Evolutionary conservation across 2,797 vertebrate genomes (phyloP), one percentile per base, ranked within the genome.

Genomic region (Apogon hyalosoma): DNA sequence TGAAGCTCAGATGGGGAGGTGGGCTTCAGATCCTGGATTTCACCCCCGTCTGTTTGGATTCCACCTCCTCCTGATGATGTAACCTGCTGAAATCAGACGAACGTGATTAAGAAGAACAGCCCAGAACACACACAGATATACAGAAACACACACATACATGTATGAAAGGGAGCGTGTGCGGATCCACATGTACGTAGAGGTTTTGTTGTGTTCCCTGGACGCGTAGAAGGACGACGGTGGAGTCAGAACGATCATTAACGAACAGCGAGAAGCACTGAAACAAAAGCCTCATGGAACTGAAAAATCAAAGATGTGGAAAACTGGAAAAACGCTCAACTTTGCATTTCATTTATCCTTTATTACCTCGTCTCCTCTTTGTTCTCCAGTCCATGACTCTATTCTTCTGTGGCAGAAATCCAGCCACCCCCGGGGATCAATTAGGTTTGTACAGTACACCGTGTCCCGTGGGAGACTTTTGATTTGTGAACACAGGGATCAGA

Each of bases 11-110:
- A 1, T n/a, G 48, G 39, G 51, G 4, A 7, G 19, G 43, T n/a
- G 1, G 36, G 33, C 63, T 39, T 50, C 21, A 55, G 43, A 63
- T 77, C 48, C 14, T 48, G 51, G 38, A 53, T 28, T 16, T 50
- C 16, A 24, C 46, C 4, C 11, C 6, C 5, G 42, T 48, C 51
- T 40, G 41, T 21, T 58, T 28, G 28, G 8, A 12, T 36, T 63
- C 48, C 52, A 9, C 53, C 41, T 62, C 50, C 21, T 63, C 28
- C 7, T 46, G 9, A 54, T 73, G 75, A 73, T 69, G 75, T 36
- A 78, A 78, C 18, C 50, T 49, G 28, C 53, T 40, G 69, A 68
- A 77, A 77, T 50, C 52, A 58, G 48, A 59, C 42, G 33, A 8
- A 55, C 11, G 3, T 58, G 18, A n/a, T 42, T 3, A 5, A 15